Evolutionary conservation across 1,140 invertebrate species (phyloP), one percentile per base, ranked within the genome.

Genomic region (Magallana angulata): DNA sequence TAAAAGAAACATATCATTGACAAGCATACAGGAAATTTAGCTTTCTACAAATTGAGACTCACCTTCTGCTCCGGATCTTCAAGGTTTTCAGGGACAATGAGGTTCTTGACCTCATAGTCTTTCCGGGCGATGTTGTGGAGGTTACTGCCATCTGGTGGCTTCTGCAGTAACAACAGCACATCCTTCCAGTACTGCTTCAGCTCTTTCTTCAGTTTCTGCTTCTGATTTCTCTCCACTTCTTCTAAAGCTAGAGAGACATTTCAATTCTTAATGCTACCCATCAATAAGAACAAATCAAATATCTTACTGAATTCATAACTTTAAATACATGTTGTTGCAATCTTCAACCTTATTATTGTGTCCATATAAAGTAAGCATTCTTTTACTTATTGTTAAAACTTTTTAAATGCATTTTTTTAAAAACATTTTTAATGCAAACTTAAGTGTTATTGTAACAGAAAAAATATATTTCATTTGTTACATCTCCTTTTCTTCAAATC

Each of bases 111-210:
- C 87, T 92, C 93, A 87, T 94, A 94, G 82, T 94, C 93, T 16
- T 93, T 88, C 8, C 91, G 86, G 12, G 94, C 93, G 57, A 94
- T 89, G 87, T 95, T 92, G 89, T 94, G 94, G 1, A 94, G 90
- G 56, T 88, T 89, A 18, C 92, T 93, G 7, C 87, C 86, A 76
- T 92, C 89, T 56, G 93, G 85, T 71, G 92, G 91, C 82, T 89
- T 92, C 59, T 93, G 92, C 9, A 95, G 81, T 6, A 95, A 71
- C n/a, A 88, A 85, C 0, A 93, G 85, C 9, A 94, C 64, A 81
- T 95, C 94, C 76, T 87, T 90, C 94, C 94, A 95, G 88, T 94
- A 95, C 11, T 81, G 81, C 18, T 92, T 89, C 82, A 95, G 62
- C 56, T 94, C 94, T 57, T 91, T 89, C 58, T 89, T 90, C 57